A percentile compares a stretch with the other conserved stretches of the same genome.
Evolutionary conservation across 1,140 invertebrate genomes (phyloP).

Genomic region (Dolichoris vasculosae): DNA sequence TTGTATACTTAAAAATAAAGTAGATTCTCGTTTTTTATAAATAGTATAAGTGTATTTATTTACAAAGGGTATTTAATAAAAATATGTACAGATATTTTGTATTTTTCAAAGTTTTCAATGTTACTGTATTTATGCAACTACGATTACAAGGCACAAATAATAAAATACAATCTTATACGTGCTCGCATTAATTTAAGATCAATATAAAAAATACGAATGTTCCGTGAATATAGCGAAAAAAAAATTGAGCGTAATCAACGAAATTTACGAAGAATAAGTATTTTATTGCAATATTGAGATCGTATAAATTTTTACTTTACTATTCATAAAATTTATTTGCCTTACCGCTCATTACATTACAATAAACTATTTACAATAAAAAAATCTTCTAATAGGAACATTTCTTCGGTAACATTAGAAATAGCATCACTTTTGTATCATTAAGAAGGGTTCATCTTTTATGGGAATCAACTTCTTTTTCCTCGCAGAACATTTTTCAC

Average conservation of each 20-base stretch:
- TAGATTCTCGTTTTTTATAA: conserved; percentile 4
- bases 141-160: conserved; percentile 31
- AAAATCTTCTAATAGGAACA: conserved; percentile 54
- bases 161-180: conserved; percentile 20
- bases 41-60: conserved; percentile 16
- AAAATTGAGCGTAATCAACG: neutral
- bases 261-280: neutral
- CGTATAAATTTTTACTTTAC: conserved; percentile 22
- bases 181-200: neutral
- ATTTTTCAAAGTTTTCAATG: neutral
- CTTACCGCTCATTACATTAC: neutral
- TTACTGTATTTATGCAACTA: neutral
- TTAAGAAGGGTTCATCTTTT: neutral
- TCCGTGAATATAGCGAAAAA: neutral
- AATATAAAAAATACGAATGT: neutral
- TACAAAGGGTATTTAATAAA: conserved; percentile 7
- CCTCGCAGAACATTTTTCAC: neutral
- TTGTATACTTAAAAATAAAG: conserved; percentile 12
- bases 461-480: conserved; percentile 10
- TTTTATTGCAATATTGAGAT: conserved; percentile 12
- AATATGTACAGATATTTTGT: neutral
- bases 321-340: conserved; percentile 1
- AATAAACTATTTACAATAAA: conserved; percentile 53
- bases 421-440: conserved; percentile 18
- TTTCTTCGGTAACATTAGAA: neutral